phyloP scores from a whole-genome alignment of 2,797 vertebrate species.

The Danio choprae region DNA sequence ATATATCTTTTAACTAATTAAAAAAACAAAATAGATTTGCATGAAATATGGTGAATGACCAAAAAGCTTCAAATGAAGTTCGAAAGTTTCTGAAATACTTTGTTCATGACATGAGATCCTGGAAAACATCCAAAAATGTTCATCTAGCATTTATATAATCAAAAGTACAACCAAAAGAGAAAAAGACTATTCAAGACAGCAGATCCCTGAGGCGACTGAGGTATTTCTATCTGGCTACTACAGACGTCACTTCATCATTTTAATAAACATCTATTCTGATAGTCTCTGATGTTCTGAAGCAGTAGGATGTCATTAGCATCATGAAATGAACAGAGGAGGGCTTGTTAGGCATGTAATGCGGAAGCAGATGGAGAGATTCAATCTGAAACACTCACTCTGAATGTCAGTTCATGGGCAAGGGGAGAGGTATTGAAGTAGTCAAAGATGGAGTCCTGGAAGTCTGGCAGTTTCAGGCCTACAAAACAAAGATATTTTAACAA shows the following conservation, averaged over 20 bases:
- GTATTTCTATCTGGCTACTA: neutral
- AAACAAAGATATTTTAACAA: neutral
- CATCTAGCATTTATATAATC: no score
- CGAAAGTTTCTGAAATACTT: neutral
- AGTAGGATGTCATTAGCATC: constrained; percentile 17
- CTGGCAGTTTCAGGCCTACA: constrained; percentile 89
- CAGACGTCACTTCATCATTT: neutral
- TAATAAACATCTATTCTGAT: constrained; percentile 18
- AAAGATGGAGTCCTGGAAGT: constrained; percentile 97
- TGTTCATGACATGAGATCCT: neutral
- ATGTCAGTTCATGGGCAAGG: constrained; percentile 91
- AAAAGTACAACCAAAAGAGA: neutral
- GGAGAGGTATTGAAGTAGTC: constrained; percentile 98
- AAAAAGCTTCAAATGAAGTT: neutral
- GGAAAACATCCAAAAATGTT: no score
- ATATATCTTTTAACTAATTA: no score
- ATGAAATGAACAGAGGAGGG: constrained; percentile 32
- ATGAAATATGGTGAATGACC: no score
- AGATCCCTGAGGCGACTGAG: neutral
- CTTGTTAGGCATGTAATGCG: constrained; percentile 38
- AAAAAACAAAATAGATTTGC: no score
- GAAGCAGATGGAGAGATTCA: constrained; percentile 13
- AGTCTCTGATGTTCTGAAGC: constrained; percentile 12
- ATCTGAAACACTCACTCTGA: constrained; percentile 86
- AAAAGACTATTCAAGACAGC: neutral